Base-by-base conservation (phyloP, 2,113 vertebrate species). In the Agelaius phoeniceus region DNA sequence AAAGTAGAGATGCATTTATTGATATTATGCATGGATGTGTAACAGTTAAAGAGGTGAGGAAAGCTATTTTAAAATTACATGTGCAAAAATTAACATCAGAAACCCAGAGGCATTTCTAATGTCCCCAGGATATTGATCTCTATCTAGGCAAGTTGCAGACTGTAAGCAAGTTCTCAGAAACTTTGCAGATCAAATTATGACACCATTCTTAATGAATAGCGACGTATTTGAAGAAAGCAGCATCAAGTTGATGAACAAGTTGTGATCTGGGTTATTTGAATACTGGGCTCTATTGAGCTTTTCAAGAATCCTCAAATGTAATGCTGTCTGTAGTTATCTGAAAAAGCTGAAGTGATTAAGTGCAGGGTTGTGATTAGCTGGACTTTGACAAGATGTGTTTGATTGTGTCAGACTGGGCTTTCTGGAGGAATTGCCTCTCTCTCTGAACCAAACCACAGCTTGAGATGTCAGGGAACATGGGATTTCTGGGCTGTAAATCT, bases 281-380 rank as follows among this genome's bases (percentile, higher is more conserved):
- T 97, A 89, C 85, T 55, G 69, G 67, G 27, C 90, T 96, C 43
- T 86, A 93, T 46, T 90, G 95, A 97, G 67, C 91, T 96, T 86
- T 94, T 68, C 89, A 90, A 80, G 84, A 92, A 96, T 96, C 75
- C 97, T 93, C 97, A 69, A 63, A 85, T 27, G 96, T 80, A 90
- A 94, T 71, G 69, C 95, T 97, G 90, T 92, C 96, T 96, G 96
- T 65, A 89, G 91, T 90, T 96, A 96, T 81, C 90, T 94, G 87
- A 93, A 96, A 95, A 96, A 97, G 81, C 94, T 97, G 96, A 95
- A 96, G 97, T 97, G 98, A 98, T 98, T 98, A 98, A 98, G 89
- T 93, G 86, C n/a, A 62, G 95, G 49, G 79, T 26, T 97, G 96
- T 97, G 96, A 98, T 98, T 96, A 98, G 96, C 96, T 97, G 97